Evolutionary conservation across 2,113 vertebrate genomes (phyloP).

Genomic region (Pipra filicauda): DNA sequence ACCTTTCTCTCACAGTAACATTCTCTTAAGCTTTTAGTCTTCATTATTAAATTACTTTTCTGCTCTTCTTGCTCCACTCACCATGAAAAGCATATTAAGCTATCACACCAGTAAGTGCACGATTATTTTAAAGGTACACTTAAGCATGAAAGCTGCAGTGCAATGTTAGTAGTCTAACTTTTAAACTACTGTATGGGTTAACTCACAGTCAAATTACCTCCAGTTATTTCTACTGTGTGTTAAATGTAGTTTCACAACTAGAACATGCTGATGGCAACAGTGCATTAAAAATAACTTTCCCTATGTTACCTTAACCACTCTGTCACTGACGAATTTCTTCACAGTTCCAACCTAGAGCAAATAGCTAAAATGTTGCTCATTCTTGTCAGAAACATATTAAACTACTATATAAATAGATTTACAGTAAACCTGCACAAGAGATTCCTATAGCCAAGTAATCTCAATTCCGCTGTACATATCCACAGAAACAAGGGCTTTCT

Average conservation of each 20-base stretch:
- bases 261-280: slow-evolving; percentile 53
- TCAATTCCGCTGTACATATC: neutral
- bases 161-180: slow-evolving; percentile 49
- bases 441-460: neutral
- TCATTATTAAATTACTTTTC: neutral
- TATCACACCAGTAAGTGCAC: slow-evolving; percentile 26
- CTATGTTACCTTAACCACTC: slow-evolving; percentile 68
- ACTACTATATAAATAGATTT: neutral
- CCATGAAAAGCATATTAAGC: slow-evolving; percentile 18
- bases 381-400: slow-evolving; percentile 33
- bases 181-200: slow-evolving; percentile 23
- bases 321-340: slow-evolving; percentile 65
- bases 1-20: neutral
- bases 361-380: slow-evolving; percentile 67
- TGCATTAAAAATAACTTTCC: slow-evolving; percentile 46
- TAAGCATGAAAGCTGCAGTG: slow-evolving; percentile 29
- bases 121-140: slow-evolving; percentile 14
- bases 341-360: slow-evolving; percentile 63
- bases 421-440: neutral
- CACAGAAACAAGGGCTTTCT: neutral
- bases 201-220: slow-evolving; percentile 8
- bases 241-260: slow-evolving; percentile 21
- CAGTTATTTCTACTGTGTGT: slow-evolving; percentile 22
- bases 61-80: neutral
- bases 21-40: neutral